phyloP scores from a whole-genome alignment of 1,140 invertebrate species.

The Pseudobourletiella spinata region DNA sequence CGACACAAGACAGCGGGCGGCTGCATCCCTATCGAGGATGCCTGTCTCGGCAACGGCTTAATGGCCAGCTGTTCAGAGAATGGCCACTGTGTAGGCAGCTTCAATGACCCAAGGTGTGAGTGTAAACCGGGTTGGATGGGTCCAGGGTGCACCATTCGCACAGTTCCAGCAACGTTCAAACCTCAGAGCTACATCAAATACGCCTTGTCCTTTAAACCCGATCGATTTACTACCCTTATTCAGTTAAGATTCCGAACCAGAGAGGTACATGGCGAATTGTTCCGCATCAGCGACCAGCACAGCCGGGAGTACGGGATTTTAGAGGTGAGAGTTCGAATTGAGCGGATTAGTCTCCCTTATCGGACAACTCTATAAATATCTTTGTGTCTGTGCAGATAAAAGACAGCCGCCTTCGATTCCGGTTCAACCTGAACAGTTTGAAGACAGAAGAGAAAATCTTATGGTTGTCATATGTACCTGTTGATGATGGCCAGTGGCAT shows the following conservation, averaged over 20 bases:
- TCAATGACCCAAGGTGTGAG: slow-evolving; percentile 71
- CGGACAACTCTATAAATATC: background rate
- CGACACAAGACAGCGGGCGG: slow-evolving; percentile 65
- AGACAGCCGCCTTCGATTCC: slow-evolving; percentile 77
- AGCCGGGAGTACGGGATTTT: slow-evolving; percentile 89
- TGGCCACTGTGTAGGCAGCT: slow-evolving; percentile 84
- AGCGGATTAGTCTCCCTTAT: too few species aligned
- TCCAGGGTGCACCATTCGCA: slow-evolving; percentile 69
- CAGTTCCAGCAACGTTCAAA: slow-evolving; percentile 79
- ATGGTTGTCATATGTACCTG: slow-evolving; percentile 77
- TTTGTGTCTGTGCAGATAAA: slow-evolving; percentile 54
- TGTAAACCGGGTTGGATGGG: slow-evolving; percentile 34
- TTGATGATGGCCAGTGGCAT: slow-evolving; percentile 97
- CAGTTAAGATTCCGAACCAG: slow-evolving; percentile 86
- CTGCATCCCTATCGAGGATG: slow-evolving; percentile 81
- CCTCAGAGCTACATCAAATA: slow-evolving; percentile 91
- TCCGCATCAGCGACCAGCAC: slow-evolving; percentile 85
- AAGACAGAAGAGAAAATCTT: slow-evolving; percentile 80
- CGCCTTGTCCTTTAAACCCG: slow-evolving; percentile 85
- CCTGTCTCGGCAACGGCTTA: slow-evolving; percentile 63
- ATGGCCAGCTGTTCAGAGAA: slow-evolving; percentile 80
- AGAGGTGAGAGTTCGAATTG: slow-evolving; percentile 53
- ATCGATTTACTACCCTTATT: slow-evolving; percentile 73
- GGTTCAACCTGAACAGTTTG: slow-evolving; percentile 85
- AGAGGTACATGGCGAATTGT: slow-evolving; percentile 82